Percentiles rank a stretch among this genome's conserved stretches.
These are phyloP conservation scores for Albula goreensis DNA, from an alignment of 2,113 vertebrate species.

Conservation along the genomic window DNA sequence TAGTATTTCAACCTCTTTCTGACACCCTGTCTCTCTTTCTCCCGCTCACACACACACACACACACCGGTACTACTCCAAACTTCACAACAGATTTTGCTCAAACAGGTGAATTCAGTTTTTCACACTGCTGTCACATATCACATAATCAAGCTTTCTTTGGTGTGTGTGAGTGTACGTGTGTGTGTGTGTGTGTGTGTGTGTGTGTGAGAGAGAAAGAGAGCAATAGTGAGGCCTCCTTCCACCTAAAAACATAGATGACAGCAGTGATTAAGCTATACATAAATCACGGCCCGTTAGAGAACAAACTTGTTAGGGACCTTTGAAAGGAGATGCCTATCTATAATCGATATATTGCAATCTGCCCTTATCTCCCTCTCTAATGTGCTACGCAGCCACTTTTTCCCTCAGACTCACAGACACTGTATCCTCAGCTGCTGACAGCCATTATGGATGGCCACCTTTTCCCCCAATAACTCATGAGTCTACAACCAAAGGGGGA, in stretches of 20 bases:
- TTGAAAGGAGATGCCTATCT: constrained; percentile 63
- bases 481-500: constrained; percentile 35
- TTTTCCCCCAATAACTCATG: constrained; percentile 47
- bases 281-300: neutral
- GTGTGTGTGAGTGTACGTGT: neutral
- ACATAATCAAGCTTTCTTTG: neutral
- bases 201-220: neutral
- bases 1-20: no score
- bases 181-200: neutral
- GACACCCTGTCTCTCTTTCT: no score
- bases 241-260: neutral
- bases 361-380: constrained; percentile 59
- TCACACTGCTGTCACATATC: neutral
- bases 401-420: constrained; percentile 48
- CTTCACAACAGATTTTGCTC: neutral
- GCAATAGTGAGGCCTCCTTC: neutral
- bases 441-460: constrained; percentile 55
- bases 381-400: constrained; percentile 58
- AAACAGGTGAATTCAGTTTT: neutral
- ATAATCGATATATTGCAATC: constrained; percentile 65
- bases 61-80: no score
- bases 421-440: constrained; percentile 49
- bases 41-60: no score
- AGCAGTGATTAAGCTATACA: neutral
- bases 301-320: constrained; percentile 37